Conservation (phyloP, 2,888 invertebrate species). For the Dryococelus australis region DNA sequence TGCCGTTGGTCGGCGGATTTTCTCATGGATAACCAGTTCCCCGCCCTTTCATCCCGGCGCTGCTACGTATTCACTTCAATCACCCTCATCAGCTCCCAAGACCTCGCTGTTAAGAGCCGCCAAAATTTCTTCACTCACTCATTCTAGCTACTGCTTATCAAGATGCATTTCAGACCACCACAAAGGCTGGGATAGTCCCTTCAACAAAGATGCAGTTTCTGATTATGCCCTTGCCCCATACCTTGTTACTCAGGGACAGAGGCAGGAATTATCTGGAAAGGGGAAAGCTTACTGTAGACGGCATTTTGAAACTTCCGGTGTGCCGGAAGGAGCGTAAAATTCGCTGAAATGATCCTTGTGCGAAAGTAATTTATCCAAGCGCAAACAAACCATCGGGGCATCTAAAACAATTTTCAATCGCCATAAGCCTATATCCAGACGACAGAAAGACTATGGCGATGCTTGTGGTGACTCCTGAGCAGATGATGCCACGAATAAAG, state of each 20-base stretch:
- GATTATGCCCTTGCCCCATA: constrained; percentile 22
- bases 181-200: not conserved
- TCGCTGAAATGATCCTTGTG: not conserved
- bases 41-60: too few relatives aligned
- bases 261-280: not conserved
- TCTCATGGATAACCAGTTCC: too few relatives aligned
- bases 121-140: too few relatives aligned
- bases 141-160: constrained; percentile 22
- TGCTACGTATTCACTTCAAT: too few relatives aligned
- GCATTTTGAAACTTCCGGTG: constrained; percentile 13
- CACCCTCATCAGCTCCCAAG: too few relatives aligned
- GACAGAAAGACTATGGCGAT: not conserved
- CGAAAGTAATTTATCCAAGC: not conserved
- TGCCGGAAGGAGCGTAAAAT: not conserved
- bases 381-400: not conserved
- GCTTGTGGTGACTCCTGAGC: not conserved
- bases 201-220: constrained; percentile 11
- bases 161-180: constrained; percentile 22
- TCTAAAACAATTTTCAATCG: not conserved
- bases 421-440: not conserved
- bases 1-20: too few relatives aligned
- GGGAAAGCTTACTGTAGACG: not conserved
- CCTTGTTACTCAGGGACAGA: not conserved
- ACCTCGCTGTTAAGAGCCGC: too few relatives aligned
- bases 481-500: constrained; percentile 24